Base-by-base conservation (phyloP, 2,888 invertebrate genomes). In the Ctena decussata region DNA sequence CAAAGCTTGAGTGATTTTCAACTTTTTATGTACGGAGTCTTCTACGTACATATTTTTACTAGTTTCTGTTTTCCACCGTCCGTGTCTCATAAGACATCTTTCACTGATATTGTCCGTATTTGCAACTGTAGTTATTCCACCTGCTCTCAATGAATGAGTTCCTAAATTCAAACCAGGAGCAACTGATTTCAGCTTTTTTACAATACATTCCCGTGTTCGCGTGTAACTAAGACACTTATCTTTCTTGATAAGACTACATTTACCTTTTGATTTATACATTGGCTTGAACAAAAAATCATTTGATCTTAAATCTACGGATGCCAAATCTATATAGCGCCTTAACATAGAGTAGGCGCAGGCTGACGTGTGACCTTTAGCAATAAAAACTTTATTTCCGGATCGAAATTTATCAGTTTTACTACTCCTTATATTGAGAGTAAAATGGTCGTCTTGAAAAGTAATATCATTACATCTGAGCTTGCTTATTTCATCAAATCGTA, bases 141-240 rank as follows among this genome's bases (percentile, higher is more conserved):
- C 65, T 21, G 77, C 57, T 39, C 57, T 53, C 41, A 82, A 24
- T 1, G 39, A 41, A 57, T 82, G 77, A 6, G 65, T 77, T 27
- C 77, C 72, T 8, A 72, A 53, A 12, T 75, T 70, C 24, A 69
- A 35, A 41, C 57, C 30, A 11, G 81, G 81, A 32, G n/a, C 71
- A 8, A 81, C 81, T 12, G 72, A 3, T 35, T 41, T 82, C 27
- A 77, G 35, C 53, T 82, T 81, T 0, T 53, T 27, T 30, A 82
- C 77, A 72, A 77, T 82, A 30, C 71, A 76, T 77, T 82, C 41
- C 57, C 53, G 75, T 27, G 49, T 57, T 39, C 81, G 46, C 0
- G 81, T 81, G 21, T 76, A 81, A 80, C 76, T 81, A 1, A 75
- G n/a, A n/a, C n/a, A n/a, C n/a, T n/a, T n/a, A n/a, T n/a, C n/a